Conservation (phyloP, 64 coral and sea anemone species). For the Cladopsammia gracilis region DNA sequence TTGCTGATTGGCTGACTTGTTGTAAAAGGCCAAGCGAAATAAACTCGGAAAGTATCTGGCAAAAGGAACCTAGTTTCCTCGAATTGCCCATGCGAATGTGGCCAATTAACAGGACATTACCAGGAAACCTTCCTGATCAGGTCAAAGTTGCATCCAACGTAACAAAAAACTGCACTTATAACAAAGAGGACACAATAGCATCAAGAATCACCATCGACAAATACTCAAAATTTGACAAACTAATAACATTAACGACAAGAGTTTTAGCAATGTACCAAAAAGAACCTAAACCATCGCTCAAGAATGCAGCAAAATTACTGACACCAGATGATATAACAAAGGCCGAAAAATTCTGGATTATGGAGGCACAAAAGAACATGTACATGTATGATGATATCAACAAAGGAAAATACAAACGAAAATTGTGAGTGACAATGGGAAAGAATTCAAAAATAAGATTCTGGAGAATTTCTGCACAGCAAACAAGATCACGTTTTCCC, state of each 20-base stretch:
- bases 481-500: not conserved
- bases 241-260: slow-evolving; percentile 26
- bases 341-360: slow-evolving; percentile 50
- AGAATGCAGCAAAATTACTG: not conserved
- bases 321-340: slow-evolving; percentile 21
- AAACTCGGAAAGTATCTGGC: not conserved
- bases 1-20: not conserved
- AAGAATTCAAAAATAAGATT: not conserved
- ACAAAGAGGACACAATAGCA: slow-evolving; percentile 28
- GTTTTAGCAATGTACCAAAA: slow-evolving; percentile 35
- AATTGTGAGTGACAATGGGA: slow-evolving; percentile 4
- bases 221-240: slow-evolving; percentile 39
- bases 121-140: no score
- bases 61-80: not conserved
- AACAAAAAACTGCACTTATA: no score
- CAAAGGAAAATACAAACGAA: slow-evolving; percentile 48
- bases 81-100: no score
- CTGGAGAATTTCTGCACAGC: not conserved
- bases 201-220: slow-evolving; percentile 35
- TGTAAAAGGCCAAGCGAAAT: not conserved
- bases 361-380: slow-evolving; percentile 16
- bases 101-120: no score
- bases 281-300: slow-evolving; percentile 18
- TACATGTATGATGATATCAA: slow-evolving; percentile 1
- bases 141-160: no score